Conservation (phyloP, 2,888 invertebrate species). For the Branchinecta sandiegonensis region DNA sequence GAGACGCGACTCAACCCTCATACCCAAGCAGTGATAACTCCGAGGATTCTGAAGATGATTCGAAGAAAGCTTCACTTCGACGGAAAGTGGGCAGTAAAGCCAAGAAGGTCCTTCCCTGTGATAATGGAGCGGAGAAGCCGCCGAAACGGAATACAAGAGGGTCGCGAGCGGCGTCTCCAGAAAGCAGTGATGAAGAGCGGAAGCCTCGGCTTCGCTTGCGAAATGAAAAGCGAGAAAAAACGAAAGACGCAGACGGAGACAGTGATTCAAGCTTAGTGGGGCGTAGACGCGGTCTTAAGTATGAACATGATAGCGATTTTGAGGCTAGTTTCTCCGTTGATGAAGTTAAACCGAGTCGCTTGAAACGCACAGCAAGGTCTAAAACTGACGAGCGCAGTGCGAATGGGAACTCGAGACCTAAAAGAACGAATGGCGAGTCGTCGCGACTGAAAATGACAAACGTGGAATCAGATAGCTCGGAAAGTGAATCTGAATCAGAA, state of each 20-base stretch:
- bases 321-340: neutral
- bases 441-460: neutral
- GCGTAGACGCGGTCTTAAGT: neutral
- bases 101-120: neutral
- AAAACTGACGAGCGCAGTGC: neutral
- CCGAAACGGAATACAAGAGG: neutral
- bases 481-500: neutral
- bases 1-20: neutral
- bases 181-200: neutral
- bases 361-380: neutral
- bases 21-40: no score
- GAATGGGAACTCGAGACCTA: neutral
- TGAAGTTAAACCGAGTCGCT: neutral
- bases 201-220: neutral
- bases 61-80: neutral
- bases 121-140: neutral
- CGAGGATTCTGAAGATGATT: neutral
- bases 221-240: neutral
- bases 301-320: slow-evolving; percentile 9
- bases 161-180: neutral
- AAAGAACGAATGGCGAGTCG: neutral
- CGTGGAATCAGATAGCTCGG: neutral
- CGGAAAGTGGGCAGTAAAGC: neutral
- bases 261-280: neutral
- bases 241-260: neutral